phyloP scores from a whole-genome alignment of 2,888 invertebrate species.

The Diaprepes abbreviatus region DNA sequence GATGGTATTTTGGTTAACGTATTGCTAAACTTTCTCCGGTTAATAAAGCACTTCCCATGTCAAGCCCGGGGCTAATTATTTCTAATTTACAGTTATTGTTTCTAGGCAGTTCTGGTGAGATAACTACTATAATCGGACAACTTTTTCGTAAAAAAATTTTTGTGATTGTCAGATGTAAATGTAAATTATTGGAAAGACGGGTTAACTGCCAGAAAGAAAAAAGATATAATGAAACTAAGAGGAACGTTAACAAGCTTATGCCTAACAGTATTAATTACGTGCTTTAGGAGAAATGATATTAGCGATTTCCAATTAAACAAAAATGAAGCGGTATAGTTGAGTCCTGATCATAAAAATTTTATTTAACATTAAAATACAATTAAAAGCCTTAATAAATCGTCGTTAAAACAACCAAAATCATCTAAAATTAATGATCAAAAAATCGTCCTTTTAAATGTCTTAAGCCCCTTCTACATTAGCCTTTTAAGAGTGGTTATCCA shows the following conservation, averaged over 20 bases:
- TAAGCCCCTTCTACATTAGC: conserved; percentile 19
- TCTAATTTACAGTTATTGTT: not conserved
- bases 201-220: too few species aligned
- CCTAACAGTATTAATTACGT: not conserved
- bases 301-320: not conserved
- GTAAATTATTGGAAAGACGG: too few species aligned
- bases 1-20: conserved; percentile 1
- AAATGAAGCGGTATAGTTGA: conserved; percentile 22
- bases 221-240: too few species aligned
- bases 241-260: conserved; percentile 9
- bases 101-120: not conserved
- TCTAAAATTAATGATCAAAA: not conserved
- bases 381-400: too few species aligned
- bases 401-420: not conserved
- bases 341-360: conserved; percentile 9
- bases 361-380: too few species aligned
- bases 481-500: conserved; percentile 48
- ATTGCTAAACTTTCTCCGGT: not conserved
- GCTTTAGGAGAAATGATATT: not conserved
- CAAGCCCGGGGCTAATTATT: not conserved
- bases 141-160: too few species aligned
- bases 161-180: too few species aligned
- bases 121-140: not conserved
- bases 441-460: conserved; percentile 8
- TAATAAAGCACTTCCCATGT: not conserved